Conservation (phyloP, 2,888 invertebrate species). For the Melanostoma scalare region DNA sequence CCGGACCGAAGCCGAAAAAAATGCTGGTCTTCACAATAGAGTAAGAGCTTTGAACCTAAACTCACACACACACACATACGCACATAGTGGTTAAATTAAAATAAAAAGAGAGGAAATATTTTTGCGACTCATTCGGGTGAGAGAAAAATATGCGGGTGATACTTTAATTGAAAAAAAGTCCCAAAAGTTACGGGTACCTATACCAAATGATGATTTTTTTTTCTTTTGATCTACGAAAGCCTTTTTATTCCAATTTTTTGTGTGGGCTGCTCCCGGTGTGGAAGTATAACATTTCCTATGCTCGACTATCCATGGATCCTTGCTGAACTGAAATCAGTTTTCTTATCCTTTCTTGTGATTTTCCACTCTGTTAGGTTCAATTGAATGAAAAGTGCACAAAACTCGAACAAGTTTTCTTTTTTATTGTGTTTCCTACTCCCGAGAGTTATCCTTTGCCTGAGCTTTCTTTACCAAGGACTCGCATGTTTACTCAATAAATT, state of each 20-base stretch:
- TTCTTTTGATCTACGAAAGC: neutral
- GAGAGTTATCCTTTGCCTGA: conserved; percentile 1
- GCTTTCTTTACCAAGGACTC: neutral
- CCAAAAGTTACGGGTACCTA: conserved; percentile 45
- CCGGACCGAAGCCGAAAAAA: conserved; percentile 54
- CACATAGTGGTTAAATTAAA: conserved; percentile 44
- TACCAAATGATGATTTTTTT: conserved; percentile 15
- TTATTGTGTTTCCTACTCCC: neutral
- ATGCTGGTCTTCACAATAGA: conserved; percentile 55
- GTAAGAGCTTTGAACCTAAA: conserved; percentile 58
- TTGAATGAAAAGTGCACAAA: conserved; percentile 29
- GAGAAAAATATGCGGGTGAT: conserved; percentile 62
- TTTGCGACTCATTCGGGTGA: conserved; percentile 52
- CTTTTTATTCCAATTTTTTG: conserved; percentile 21
- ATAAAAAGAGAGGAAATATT: conserved; percentile 49
- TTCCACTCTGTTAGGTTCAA: conserved; percentile 47
- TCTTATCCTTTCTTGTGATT: conserved; percentile 34
- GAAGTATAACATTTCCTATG: conserved; percentile 24
- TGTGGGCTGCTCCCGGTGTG: conserved; percentile 18
- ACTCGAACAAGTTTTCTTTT: conserved; percentile 24
- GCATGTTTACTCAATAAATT: conserved; percentile 48
- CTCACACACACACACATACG: conserved; percentile 28
- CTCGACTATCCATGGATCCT: conserved; percentile 16
- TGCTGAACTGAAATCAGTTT: neutral
- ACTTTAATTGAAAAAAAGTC: conserved; percentile 70